Evolutionary conservation across 2,888 invertebrate genomes (phyloP).

Genomic region (Schizaphis graminum): DNA sequence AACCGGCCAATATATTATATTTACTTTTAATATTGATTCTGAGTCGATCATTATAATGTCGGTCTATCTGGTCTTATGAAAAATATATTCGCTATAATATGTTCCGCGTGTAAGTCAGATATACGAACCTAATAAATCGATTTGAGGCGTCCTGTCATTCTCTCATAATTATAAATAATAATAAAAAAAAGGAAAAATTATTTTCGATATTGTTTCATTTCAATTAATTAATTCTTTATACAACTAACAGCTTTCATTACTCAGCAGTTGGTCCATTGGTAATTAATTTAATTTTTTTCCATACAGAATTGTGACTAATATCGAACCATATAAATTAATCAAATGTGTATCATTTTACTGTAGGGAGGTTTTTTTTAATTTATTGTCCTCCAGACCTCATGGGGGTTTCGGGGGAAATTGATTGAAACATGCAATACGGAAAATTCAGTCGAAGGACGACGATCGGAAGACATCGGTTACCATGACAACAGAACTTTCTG

Average conservation of each 20-base stretch:
- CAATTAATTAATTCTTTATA: slow-evolving; percentile 34
- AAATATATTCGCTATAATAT: background rate
- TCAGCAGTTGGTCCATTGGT: slow-evolving; percentile 34
- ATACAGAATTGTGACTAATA: slow-evolving; percentile 16
- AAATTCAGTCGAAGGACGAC: slow-evolving; percentile 60
- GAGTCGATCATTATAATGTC: background rate
- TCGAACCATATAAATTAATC: slow-evolving; percentile 48
- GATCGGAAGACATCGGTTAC: slow-evolving; percentile 2
- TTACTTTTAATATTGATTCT: background rate
- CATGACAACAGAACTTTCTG: slow-evolving; percentile 39
- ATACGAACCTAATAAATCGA: background rate
- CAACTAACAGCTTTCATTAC: slow-evolving; percentile 19
- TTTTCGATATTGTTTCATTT: background rate
- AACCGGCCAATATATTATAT: background rate
- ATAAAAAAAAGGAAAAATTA: slow-evolving; percentile 7
- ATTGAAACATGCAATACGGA: slow-evolving; percentile 51
- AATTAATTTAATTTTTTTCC: background rate
- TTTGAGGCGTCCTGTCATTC: background rate
- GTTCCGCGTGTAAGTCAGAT: background rate
- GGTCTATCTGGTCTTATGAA: background rate
- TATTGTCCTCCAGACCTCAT: slow-evolving; percentile 52
- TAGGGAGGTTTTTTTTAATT: slow-evolving; percentile 38
- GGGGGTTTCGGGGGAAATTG: slow-evolving; percentile 55
- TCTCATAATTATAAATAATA: background rate
- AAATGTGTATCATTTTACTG: slow-evolving; percentile 23